Conservation (phyloP, 35 echinoderm and acorn worm genomes). For the Amphiura filiformis region DNA sequence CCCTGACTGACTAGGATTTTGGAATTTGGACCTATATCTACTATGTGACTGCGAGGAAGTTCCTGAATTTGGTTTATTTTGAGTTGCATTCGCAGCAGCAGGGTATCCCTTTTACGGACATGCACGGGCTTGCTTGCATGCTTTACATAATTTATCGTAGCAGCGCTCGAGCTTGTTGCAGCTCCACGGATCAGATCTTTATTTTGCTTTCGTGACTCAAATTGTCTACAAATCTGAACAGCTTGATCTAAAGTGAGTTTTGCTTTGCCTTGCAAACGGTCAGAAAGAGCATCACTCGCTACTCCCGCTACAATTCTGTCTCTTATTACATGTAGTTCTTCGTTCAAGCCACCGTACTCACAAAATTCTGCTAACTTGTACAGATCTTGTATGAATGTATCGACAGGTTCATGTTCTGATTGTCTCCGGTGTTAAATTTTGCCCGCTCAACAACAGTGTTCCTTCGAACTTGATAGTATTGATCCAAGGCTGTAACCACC, state of each 20-base stretch:
- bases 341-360: constrained; percentile 16
- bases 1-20: not conserved
- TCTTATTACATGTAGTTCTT: constrained; percentile 30
- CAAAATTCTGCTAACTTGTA: constrained; percentile 32
- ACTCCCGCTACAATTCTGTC: constrained; percentile 24
- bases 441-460: constrained; percentile 33
- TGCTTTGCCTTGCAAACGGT: constrained; percentile 3
- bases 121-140: no score
- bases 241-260: not conserved
- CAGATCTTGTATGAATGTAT: constrained; percentile 28
- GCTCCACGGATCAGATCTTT: not conserved
- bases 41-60: not conserved
- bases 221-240: not conserved
- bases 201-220: not conserved
- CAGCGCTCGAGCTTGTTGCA: no score
- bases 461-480: constrained; percentile 7
- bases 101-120: no score
- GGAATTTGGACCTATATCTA: no score
- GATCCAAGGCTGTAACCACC: not conserved
- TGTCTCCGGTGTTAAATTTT: constrained; percentile 34
- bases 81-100: no score
- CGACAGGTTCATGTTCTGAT: constrained; percentile 16
- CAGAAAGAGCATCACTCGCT: not conserved
- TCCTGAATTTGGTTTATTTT: not conserved
- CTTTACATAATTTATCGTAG: not conserved